Base-by-base conservation (phyloP, 2,113 vertebrate genomes). In the Neolamprologus modestus region DNA sequence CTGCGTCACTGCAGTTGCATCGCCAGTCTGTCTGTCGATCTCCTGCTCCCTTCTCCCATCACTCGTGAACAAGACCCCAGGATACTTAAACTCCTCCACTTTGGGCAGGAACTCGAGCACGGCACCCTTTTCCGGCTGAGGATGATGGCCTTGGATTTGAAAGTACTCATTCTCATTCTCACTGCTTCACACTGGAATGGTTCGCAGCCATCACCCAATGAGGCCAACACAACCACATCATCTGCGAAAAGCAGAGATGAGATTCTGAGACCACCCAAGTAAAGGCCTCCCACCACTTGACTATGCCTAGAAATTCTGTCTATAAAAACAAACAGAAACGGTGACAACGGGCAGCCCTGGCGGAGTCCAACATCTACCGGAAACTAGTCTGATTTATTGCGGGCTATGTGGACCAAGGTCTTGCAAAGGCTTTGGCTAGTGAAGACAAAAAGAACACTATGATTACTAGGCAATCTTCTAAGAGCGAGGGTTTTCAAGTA, bases 351-450 rank as follows among this genome's bases (percentile, higher is more conserved):
- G 55, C 13, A 59, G 24, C 13, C 55, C 13, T 59, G 24, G 24
- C 3, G 0, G 8, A 16, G 55, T 59, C 24, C 55, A 59, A 59
- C 8, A 59, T 16, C 55, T 16, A 28, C 24, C 7, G 0, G 13
- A 59, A 59, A 28, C 13, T 16, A 59, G 3, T 59, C 13, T 16
- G 55, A 59, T 14, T 57, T 57, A 28, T 57, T 57, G 24, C 7
- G 7, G 8, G 24, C 7, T 28, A 59, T 59, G 55, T 16, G 24
- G 24, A 59, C 13, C 55, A 59, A 59, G 55, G 24, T 59, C 55
- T 28, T 59, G 55, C 24, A 59, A 28, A 59, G 13, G 55, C 24
- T 59, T 8, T 55, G 54, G 12, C 55, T 57, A 57, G 24, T 5
- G 55, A 28, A 57, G 55, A 57, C 55, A 28, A 57, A 28, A 57